These are phyloP conservation scores for Andinoacara biseriatus DNA, from an alignment of 2,113 vertebrate genomes.

Conservation along the genomic window DNA sequence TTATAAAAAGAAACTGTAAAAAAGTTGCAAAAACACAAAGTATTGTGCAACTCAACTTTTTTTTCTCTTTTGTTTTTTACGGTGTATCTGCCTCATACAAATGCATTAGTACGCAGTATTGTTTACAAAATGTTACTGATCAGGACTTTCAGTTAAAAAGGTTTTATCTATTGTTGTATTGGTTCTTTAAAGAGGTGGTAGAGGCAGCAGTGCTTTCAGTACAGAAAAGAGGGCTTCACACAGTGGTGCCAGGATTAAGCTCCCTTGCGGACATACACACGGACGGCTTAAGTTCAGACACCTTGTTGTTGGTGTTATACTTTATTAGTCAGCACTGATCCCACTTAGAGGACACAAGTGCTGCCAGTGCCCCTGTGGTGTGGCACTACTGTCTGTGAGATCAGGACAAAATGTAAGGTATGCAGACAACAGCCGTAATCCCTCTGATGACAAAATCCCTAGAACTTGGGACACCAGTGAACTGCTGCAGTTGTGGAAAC, in stretches of 20 bases:
- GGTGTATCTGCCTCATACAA: not conserved
- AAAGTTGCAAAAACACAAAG: not conserved
- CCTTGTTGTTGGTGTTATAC: not conserved
- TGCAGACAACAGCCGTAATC: not conserved
- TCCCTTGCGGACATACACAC: not conserved
- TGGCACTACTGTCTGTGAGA: not conserved
- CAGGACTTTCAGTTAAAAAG: not conserved
- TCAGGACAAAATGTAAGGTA: not conserved
- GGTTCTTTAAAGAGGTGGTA: not conserved
- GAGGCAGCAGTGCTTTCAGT: not conserved
- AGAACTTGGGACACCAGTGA: no score
- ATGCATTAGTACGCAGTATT: not conserved
- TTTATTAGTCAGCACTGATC: not conserved
- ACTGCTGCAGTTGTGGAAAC: not conserved
- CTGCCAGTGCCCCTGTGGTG: not conserved
- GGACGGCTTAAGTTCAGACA: not conserved
- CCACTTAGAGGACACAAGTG: not conserved
- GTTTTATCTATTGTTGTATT: no score
- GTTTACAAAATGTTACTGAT: not conserved
- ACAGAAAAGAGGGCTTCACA: not conserved
- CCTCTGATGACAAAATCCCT: not conserved
- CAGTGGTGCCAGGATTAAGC: not conserved
- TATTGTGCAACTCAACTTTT: not conserved
- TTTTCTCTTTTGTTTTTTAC: not conserved
- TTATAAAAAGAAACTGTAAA: no score